A percentile compares a stretch with the other conserved stretches of the same genome.
These are phyloP conservation scores for Ploceus nigricollis DNA, from an alignment of 2,113 vertebrate genomes.

Conservation along the genomic window DNA sequence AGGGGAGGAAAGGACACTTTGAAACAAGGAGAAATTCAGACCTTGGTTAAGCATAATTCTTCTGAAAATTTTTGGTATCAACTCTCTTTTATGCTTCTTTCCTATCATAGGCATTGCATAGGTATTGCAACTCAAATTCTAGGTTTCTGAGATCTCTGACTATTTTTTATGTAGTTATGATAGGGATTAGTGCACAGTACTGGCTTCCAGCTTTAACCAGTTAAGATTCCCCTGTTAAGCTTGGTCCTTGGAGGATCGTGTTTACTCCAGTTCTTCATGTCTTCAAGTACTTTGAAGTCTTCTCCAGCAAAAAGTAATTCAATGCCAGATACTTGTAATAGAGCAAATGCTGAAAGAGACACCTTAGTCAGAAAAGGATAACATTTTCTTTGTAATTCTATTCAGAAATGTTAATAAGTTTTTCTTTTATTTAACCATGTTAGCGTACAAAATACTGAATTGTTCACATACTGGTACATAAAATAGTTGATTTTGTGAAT, in stretches of 20 bases:
- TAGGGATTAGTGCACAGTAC: background rate
- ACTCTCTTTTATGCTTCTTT: background rate
- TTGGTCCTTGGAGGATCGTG: background rate
- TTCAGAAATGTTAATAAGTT: background rate
- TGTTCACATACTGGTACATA: background rate
- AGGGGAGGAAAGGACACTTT: background rate
- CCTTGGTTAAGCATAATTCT: background rate
- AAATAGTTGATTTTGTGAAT: background rate
- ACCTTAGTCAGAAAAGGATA: background rate
- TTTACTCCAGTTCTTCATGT: background rate
- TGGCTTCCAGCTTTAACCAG: background rate
- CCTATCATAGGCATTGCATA: background rate
- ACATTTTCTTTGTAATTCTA: background rate
- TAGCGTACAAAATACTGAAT: background rate
- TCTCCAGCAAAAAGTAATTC: background rate
- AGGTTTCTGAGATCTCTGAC: background rate
- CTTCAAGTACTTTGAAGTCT: background rate
- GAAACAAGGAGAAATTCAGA: background rate
- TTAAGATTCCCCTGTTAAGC: background rate
- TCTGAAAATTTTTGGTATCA: background rate
- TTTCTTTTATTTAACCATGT: background rate
- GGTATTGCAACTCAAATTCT: background rate
- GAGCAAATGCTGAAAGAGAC: background rate
- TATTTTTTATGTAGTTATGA: background rate
- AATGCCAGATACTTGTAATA: background rate